phyloP scores from a whole-genome alignment of 2,113 vertebrate genomes.

The human (Homo sapiens) region DNA sequence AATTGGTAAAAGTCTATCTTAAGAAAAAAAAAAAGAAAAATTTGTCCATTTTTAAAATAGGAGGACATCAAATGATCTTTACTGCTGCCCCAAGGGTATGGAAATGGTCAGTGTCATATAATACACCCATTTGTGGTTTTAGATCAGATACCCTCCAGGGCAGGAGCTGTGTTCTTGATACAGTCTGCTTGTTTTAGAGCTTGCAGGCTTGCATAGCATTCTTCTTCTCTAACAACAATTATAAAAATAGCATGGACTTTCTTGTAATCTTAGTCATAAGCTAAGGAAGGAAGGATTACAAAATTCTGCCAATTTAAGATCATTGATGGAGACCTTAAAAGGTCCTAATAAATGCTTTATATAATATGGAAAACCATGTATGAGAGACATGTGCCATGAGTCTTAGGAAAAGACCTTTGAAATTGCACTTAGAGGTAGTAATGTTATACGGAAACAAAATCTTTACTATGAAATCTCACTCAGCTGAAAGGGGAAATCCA shows the following conservation, averaged over 20 bases:
- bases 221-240: slow-evolving; percentile 55
- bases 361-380: not conserved
- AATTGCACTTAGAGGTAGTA: not conserved
- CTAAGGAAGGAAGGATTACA: slow-evolving; percentile 25
- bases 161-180: not conserved
- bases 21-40: not conserved
- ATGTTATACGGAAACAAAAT: not conserved
- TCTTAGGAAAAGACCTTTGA: not conserved
- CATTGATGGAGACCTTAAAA: not conserved
- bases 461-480: not conserved
- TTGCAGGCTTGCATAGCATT: slow-evolving; percentile 25
- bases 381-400: not conserved
- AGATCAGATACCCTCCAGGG: not conserved
- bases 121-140: not conserved
- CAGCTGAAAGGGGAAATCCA: not conserved
- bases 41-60: not conserved
- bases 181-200: slow-evolving; percentile 45
- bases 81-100: not conserved
- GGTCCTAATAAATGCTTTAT: not conserved
- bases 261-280: slow-evolving; percentile 43
- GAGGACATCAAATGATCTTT: not conserved
- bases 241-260: slow-evolving; percentile 63
- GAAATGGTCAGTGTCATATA: not conserved
- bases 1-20: not conserved
- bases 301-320: slow-evolving; percentile 8